These are phyloP conservation scores for Erythrolamprus reginae DNA, from an alignment of 2,113 vertebrate species.

Conservation along the genomic window DNA sequence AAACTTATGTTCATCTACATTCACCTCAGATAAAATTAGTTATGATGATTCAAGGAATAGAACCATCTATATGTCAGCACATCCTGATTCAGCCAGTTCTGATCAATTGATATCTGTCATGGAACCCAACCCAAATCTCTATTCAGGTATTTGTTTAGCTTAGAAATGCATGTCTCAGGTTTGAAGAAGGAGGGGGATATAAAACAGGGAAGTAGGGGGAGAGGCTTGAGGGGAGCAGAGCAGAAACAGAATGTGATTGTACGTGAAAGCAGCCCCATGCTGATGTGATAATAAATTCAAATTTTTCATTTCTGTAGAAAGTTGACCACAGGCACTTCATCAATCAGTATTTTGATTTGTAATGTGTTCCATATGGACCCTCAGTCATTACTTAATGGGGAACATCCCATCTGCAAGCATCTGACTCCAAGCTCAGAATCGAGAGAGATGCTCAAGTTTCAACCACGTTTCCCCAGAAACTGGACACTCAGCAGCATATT, in stretches of 20 bases:
- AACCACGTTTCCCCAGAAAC: constrained; percentile 68
- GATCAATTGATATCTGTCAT: constrained; percentile 46
- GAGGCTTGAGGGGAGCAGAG: constrained; percentile 44
- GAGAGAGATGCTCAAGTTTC: constrained; percentile 60
- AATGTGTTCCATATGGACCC: constrained; percentile 64
- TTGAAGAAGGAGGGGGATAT: constrained; percentile 38
- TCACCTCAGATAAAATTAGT: background rate
- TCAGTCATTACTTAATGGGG: constrained; percentile 65
- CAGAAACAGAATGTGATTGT: constrained; percentile 59
- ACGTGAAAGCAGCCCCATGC: constrained; percentile 57
- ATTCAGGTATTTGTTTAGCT: constrained; percentile 20
- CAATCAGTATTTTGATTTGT: constrained; percentile 66
- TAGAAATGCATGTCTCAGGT: constrained; percentile 31
- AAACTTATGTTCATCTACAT: rapidly evolving
- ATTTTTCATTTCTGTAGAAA: constrained; percentile 68
- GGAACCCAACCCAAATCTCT: constrained; percentile 45
- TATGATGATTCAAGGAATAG: background rate
- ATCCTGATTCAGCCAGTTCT: constrained; percentile 46
- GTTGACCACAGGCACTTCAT: constrained; percentile 69
- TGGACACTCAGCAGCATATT: constrained; percentile 69
- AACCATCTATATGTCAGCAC: constrained; percentile 28
- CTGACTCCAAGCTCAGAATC: constrained; percentile 52
- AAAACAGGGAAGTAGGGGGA: background rate
- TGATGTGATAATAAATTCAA: constrained; percentile 66
- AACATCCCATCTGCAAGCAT: constrained; percentile 66